Base-by-base conservation (phyloP, 2,113 vertebrate genomes). In the Mormyrus lacerda region DNA sequence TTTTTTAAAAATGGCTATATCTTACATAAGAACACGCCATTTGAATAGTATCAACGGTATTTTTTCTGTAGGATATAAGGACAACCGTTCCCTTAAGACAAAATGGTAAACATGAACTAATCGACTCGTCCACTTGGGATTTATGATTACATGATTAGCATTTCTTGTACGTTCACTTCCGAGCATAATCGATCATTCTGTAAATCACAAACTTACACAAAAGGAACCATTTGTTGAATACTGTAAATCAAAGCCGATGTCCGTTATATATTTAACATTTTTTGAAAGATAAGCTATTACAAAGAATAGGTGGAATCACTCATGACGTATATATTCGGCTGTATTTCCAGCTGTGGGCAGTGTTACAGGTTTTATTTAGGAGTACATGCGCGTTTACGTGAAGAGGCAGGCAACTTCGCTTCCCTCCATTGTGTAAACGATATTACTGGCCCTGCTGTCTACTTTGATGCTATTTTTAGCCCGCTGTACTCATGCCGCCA, bases 401-500 rank as follows among this genome's bases (percentile, higher is more conserved):
- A 69, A 17, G 24, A 55, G 61, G 85, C 58, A 86, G 84, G 44
- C 82, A 84, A 42, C 82, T 15, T 27, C 58, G 47, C 39, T 86
- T 44, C 87, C 42, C 83, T 79, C 47, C 65, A 88, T 90, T 89
- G 90, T 85, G 87, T 88, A 89, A 88, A 76, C 58, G 58, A 87
- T 88, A 88, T 84, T 89, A 84, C 51, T 89, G 79, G 82, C 79
- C 47, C 83, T 88, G 53, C 53, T 44, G 44, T 85, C 89, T 84
- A 89, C 89, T 91, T 89, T 91, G 90, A 65, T 83, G 90, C 90
- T 91, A 91, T 91, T 88, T 91, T 79, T 91, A 91, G 90, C 50
- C 51, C 51, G 61, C 48, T 53, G 47, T 85, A 85, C 87, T 90
- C 88, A 50, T 82, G 88, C 85, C 35, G 58, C 90, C 83, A 82